Evolutionary conservation across 2,888 invertebrate species (phyloP).

Genomic region (Sesamia inferens): DNA sequence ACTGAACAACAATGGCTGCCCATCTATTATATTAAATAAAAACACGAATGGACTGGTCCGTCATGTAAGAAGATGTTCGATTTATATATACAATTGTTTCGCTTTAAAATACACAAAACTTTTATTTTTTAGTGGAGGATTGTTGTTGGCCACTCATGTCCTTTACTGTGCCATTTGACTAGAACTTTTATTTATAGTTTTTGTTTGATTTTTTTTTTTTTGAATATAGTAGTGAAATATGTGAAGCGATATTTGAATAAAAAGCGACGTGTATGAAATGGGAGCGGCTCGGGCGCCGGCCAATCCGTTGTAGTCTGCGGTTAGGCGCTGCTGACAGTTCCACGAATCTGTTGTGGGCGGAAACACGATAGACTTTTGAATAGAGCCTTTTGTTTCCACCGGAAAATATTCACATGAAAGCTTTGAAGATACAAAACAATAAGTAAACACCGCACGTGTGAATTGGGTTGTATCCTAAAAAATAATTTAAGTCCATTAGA

Average conservation of each 20-base stretch:
- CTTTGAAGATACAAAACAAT: slow-evolving; percentile 71
- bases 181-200: slow-evolving; percentile 54
- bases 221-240: slow-evolving; percentile 57
- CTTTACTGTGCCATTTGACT: slow-evolving; percentile 52
- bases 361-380: slow-evolving; percentile 81
- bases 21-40: slow-evolving; percentile 36
- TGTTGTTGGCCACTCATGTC: slow-evolving; percentile 47
- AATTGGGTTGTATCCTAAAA: too few species aligned
- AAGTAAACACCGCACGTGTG: slow-evolving; percentile 60
- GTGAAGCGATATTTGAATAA: slow-evolving; percentile 66
- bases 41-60: slow-evolving; percentile 22
- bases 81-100: slow-evolving; percentile 52
- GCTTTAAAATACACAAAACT: slow-evolving; percentile 43
- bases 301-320: slow-evolving; percentile 82
- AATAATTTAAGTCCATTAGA: too few species aligned
- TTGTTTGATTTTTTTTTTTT: slow-evolving; percentile 53
- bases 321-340: slow-evolving; percentile 80
- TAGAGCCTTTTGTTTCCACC: slow-evolving; percentile 78
- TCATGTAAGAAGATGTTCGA: slow-evolving; percentile 57
- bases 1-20: slow-evolving; percentile 53
- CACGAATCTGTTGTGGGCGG: slow-evolving; percentile 80
- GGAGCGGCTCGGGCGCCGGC: slow-evolving; percentile 66
- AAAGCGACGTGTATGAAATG: slow-evolving; percentile 69
- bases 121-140: slow-evolving; percentile 47
- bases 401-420: slow-evolving; percentile 72